Base-by-base conservation (phyloP, 2,113 vertebrate genomes). In the Capricornis sumatraensis region DNA sequence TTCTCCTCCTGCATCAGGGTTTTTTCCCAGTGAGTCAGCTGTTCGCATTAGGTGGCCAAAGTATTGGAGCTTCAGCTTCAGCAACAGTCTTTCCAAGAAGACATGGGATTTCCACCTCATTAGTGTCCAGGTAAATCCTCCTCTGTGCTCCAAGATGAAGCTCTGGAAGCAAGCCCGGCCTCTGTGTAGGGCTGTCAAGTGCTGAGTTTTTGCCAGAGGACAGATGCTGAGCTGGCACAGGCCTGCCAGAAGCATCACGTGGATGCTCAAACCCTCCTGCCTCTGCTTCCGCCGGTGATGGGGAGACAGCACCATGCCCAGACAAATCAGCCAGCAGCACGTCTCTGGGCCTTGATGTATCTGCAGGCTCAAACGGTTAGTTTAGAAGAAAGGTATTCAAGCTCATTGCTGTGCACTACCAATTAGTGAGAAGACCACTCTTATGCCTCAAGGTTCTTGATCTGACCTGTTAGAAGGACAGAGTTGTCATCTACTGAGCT, bases 251-350 rank as follows among this genome's bases (percentile, higher is more conserved):
- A 33, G 67, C 78, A 16, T 17, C 12, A 19, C 36, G 21, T 33
- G 67, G 30, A 15, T 9, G 47, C 50, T 2, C 23, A 27, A 7
- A 74, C 33, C 50, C 43, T 21, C 23, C 13, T 3, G 83, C 27
- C 50, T 30, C 94, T 40, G 58, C 11, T 23, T 47, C 82, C 28
- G 10, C 40, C 4, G 14, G 33, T 8, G 40, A 27, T 14, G 2
- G 67, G 8, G 25, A 28, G 40, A 5, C 1, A 2, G n/a, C 40
- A 36, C 45, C 43, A 33, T 16, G 89, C 28, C 15, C 55, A 86
- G 67, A 36, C 36, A 64, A 0, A 5, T 11, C 33, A 4, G 7
- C 28, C 0, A 0, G 1, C 28, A 6, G 6, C 9, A 14, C 25
- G 53, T 11, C 17, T 60, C 71, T 45, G 58, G 17, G 36, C 30